Conservation (phyloP, 1,140 invertebrate species). For the Nomia melanderi region DNA sequence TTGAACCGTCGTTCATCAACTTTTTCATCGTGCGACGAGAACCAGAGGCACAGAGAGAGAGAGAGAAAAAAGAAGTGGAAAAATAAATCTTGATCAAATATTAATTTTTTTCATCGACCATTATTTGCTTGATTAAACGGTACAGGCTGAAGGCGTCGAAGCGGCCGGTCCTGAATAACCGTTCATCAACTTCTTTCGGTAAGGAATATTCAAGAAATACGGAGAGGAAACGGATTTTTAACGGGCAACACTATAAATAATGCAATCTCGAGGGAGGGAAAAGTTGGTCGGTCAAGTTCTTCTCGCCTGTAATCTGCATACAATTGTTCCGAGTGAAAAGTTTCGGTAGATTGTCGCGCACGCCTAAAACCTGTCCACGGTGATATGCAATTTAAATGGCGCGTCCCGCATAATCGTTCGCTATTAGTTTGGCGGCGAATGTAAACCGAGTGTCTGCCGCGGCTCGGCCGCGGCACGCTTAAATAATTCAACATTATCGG, state of each 20-base stretch:
- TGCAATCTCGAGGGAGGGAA: background rate
- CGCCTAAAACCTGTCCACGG: background rate
- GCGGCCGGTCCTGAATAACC: too few species aligned
- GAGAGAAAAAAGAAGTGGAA: too few species aligned
- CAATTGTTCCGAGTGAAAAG: background rate
- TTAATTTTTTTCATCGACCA: too few species aligned
- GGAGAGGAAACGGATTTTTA: too few species aligned
- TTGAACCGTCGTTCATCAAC: too few species aligned
- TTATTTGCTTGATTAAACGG: too few species aligned
- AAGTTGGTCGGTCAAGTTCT: background rate
- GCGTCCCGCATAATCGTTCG: background rate
- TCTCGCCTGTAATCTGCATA: background rate
- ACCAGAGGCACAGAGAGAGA: too few species aligned
- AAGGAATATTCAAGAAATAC: too few species aligned
- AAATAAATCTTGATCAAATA: too few species aligned
- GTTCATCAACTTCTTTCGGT: too few species aligned
- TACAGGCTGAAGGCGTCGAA: too few species aligned
- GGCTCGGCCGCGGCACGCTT: background rate
- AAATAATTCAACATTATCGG: background rate
- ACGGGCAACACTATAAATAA: background rate
- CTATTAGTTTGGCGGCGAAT: background rate
- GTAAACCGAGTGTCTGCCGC: background rate
- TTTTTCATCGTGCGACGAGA: too few species aligned
- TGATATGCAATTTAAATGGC: conserved; percentile 4
- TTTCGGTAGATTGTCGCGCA: background rate